Evolutionary conservation across 2,888 invertebrate species (phyloP).

Genomic region (Agriopis aurantiaria): DNA sequence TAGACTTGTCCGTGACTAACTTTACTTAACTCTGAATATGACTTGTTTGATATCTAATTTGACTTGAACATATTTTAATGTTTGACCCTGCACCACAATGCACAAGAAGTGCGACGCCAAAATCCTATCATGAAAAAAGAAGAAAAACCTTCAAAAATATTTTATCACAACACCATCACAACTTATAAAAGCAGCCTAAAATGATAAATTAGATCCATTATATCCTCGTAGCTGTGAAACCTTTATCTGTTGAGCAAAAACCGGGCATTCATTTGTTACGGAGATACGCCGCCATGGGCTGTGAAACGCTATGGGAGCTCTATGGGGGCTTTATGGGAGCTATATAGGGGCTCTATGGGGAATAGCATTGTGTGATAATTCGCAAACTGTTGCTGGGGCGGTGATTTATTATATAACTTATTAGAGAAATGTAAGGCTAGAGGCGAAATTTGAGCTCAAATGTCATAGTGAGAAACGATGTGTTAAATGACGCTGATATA

Average conservation of each 20-base stretch:
- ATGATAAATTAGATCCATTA: conserved; percentile 14
- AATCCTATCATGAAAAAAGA: too few relatives aligned
- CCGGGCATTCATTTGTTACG: conserved; percentile 21
- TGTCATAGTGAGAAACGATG: background rate
- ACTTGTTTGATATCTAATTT: too few relatives aligned
- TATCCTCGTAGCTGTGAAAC: background rate
- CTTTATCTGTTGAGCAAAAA: conserved; percentile 27
- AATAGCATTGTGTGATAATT: conserved; percentile 7
- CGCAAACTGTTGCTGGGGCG: conserved; percentile 14
- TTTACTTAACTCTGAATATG: too few relatives aligned
- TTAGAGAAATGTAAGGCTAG: conserved; percentile 1
- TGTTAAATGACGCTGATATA: background rate
- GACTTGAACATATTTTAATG: too few relatives aligned
- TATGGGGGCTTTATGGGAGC: background rate
- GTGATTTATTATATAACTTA: conserved; percentile 8
- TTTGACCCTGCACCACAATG: too few relatives aligned
- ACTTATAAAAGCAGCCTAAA: conserved; percentile 5
- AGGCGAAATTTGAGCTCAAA: background rate
- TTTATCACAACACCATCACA: background rate
- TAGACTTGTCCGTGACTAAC: too few relatives aligned
- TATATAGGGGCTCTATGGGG: background rate
- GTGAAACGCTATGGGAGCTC: background rate
- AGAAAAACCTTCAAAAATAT: too few relatives aligned
- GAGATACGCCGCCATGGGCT: conserved; percentile 14
- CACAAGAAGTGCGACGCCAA: too few relatives aligned